Evolutionary conservation across 2,888 invertebrate species (phyloP), one percentile per base, ranked within the genome.

Genomic region (Bombylius major): DNA sequence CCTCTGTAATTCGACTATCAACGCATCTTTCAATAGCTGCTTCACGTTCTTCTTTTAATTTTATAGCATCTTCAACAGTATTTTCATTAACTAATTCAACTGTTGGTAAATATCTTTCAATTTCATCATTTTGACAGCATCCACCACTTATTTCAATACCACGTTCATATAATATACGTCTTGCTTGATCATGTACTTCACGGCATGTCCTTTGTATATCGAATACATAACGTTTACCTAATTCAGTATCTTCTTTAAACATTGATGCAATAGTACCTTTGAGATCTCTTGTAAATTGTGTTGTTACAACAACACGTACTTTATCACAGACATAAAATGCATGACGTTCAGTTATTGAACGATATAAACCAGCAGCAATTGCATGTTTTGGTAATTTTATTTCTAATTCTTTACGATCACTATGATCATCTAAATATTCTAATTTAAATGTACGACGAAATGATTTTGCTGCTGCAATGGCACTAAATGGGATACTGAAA

Each of bases 311-410:
- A 60, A 82, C 87, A 49, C 91, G 79, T 13, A 93, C 92, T 0
- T 92, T 92, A 72, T 93, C 92, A 75, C 92, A 92, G 71, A 89
- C 89, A 75, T 90, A 93, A 77, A 93, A 93, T 49, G 91, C 91
- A 71, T 92, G 91, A 64, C 90, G 89, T 74, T 93, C 93, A 0
- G 92, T 93, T 61, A 93, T 86, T 33, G 90, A 89, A 51, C 92
- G 79, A 72, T 89, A 90, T 34, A 90, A 74, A 45, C 89, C 88
- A 50, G 87, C 87, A 2, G 92, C 91, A 50, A 87, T 84, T 49
- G 86, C 85, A 56, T 84, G 84, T 49, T 88, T 87, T 64, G 87
- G 84, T 75, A 91, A 80, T 73, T 89, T 89, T 61, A 89, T 83
- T 70, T 87, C 85, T 59, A 89, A 75, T 45, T 82, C 79, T 60